phyloP scores from a whole-genome alignment of 2,888 invertebrate species.

The Spodoptera picta region DNA sequence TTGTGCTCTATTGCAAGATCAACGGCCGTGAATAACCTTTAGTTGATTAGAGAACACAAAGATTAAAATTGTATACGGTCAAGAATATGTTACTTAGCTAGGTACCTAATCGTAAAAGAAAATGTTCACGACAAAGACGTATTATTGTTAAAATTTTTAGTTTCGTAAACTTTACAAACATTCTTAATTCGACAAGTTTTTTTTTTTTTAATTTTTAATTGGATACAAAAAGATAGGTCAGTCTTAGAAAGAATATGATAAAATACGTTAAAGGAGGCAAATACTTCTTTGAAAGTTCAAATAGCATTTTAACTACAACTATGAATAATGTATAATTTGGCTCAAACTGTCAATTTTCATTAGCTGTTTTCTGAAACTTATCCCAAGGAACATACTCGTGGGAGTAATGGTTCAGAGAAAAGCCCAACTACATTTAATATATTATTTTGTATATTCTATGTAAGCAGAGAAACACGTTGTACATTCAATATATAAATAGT shows the following conservation, averaged over 20 bases:
- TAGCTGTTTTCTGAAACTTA: slow-evolving; percentile 39
- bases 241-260: too few relatives aligned
- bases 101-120: slow-evolving; percentile 2
- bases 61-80: slow-evolving; percentile 11
- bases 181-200: not conserved
- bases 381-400: slow-evolving; percentile 11
- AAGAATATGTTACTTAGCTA: not conserved
- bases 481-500: slow-evolving; percentile 25
- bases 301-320: slow-evolving; percentile 23
- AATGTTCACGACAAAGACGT: not conserved
- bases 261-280: too few relatives aligned
- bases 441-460: slow-evolving; percentile 9
- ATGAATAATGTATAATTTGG: slow-evolving; percentile 38
- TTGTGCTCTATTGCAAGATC: slow-evolving; percentile 18
- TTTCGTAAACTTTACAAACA: slow-evolving; percentile 3
- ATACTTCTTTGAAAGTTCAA: slow-evolving; percentile 17
- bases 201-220: not conserved
- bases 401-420: not conserved
- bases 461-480: slow-evolving; percentile 44
- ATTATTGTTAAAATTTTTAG: not conserved
- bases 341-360: slow-evolving; percentile 41
- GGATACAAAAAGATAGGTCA: not conserved
- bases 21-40: slow-evolving; percentile 40
- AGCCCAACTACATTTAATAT: slow-evolving; percentile 1
- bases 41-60: slow-evolving; percentile 19